Evolutionary conservation across 30 jellyfish, hydroid and myxozoan genomes (phyloP), one percentile per base, ranked within the genome.

Genomic region (Hydractinia symbiolongicarpus): DNA sequence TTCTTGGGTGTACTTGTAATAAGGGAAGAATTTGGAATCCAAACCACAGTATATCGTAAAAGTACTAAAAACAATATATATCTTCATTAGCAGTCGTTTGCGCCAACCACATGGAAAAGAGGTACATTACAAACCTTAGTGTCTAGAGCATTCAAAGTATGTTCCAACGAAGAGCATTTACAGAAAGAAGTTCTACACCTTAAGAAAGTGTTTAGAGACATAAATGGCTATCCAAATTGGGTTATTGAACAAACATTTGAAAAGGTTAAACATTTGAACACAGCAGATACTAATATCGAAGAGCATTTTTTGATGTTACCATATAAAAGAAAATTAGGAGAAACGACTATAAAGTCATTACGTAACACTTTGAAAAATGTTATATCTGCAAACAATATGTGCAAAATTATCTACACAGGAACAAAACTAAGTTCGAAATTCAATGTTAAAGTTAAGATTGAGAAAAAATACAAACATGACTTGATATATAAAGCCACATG

Each of bases 41-140:
- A 30, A 30, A 30, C 44, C 44, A 30, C 44, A 30, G 44, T 30
- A 30, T 30, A 30, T 30, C n/a, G 44, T 30, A 30, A 30, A 30
- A 30, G 44, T 30, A 30, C 44, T 30, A 30, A 30, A 0, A 30
- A 30, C 44, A 30, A 30, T 30, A 30, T 30, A 30, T 30, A 30
- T 30, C 44, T 30, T 30, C 44, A 30, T 30, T 30, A 2, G 44
- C 44, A 30, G n/a, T 79, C 86, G 84, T 79, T 79, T 79, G 86
- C 86, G 64, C 67, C 86, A 15, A 9, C 30, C 11, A 61, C 19
- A 57, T 79, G 83, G 86, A 79, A 79, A 57, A 49, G 66, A 40
- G 84, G 86, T 61, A 79, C 86, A 19, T 54, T 79, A n/a, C 84
- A 70, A 79, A 16, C 84, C 16, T 70, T 79, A 49, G 51, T 79